Conservation (phyloP, 1,140 invertebrate species). For the Bombus superbus region DNA sequence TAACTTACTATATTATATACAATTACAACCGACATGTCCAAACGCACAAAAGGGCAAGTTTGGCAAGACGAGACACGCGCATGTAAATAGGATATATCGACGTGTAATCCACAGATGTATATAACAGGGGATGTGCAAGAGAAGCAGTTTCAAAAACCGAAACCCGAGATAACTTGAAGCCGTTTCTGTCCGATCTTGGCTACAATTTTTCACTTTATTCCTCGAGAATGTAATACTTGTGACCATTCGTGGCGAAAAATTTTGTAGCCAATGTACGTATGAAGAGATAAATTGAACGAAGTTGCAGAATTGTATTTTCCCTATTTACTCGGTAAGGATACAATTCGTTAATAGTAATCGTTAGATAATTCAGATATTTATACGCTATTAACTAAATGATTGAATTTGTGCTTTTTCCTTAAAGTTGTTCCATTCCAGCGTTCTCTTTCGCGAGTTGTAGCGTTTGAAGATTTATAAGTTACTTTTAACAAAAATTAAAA, state of each 20-base stretch:
- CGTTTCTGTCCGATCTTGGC: constrained; percentile 50
- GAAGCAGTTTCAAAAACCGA: constrained; percentile 37
- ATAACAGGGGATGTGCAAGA: neutral
- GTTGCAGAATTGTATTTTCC: neutral
- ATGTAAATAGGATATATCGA: constrained; percentile 71
- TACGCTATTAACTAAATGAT: too few relatives aligned
- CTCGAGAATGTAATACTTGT: constrained; percentile 25
- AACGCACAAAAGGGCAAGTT: constrained; percentile 81
- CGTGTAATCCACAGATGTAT: constrained; percentile 57
- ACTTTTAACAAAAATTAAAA: too few relatives aligned
- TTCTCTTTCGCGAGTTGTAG: too few relatives aligned
- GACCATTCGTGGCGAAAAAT: constrained; percentile 33
- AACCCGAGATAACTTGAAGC: constrained; percentile 32
- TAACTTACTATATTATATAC: constrained; percentile 73
- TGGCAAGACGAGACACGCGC: constrained; percentile 68
- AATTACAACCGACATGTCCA: constrained; percentile 77
- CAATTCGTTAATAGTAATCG: neutral
- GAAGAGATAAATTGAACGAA: constrained; percentile 34
- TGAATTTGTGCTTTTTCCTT: too few relatives aligned
- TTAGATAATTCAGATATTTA: too few relatives aligned
- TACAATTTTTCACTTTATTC: constrained; percentile 57
- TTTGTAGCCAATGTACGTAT: constrained; percentile 28
- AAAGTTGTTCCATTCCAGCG: too few relatives aligned
- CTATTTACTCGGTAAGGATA: neutral
- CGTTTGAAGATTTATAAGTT: too few relatives aligned